Base-by-base conservation (phyloP, 2,888 invertebrate genomes). In the Chouioia cunea region DNA sequence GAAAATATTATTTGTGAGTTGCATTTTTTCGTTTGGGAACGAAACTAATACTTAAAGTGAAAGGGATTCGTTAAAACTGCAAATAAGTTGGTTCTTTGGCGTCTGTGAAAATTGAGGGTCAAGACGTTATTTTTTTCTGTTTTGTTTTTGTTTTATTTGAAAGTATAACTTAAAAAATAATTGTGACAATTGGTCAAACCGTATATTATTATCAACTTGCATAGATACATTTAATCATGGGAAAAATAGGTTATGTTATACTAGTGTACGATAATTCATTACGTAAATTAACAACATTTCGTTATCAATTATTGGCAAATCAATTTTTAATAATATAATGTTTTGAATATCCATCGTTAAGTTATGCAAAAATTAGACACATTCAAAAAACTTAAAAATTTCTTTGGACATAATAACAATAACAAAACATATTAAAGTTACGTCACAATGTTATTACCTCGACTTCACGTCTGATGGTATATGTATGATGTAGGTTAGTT, bases 401-500 rank as follows among this genome's bases (percentile, higher is more conserved):
- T 12, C 20, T 10, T 1, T 2, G 47, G 50, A 16, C 18, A 50
- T 50, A 8, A 20, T 50, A 50, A 50, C 18, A 50, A 36, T 36
- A 36, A 36, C 36, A 36, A 36, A 36, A 6, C 36, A 36, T 6
- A 16, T 23, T 4, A 53, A 8, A 2, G 44, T 59, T 64, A 62
- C 56, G 36, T 62, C 54, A 48, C 44, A 50, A 27, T 59, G 48
- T 57, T 57, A 43, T 52, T 62, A 48, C 18, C 47, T 23, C 14
- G 10, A 57, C 22, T 47, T 36, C 2, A 20, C 22, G 16, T 18
- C 3, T 16, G 18, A 20, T 6, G 14, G 12, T 20, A 14, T 44
- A 23, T 23, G 43, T 48, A 16, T 62, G 20, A 53, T 67, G n/a
- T 53, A 91, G 91, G 78, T 87, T 93, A 71, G 88, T 92, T 44